Base-by-base conservation (phyloP, 2,888 invertebrate genomes). In the Adelphocoris suturalis region DNA sequence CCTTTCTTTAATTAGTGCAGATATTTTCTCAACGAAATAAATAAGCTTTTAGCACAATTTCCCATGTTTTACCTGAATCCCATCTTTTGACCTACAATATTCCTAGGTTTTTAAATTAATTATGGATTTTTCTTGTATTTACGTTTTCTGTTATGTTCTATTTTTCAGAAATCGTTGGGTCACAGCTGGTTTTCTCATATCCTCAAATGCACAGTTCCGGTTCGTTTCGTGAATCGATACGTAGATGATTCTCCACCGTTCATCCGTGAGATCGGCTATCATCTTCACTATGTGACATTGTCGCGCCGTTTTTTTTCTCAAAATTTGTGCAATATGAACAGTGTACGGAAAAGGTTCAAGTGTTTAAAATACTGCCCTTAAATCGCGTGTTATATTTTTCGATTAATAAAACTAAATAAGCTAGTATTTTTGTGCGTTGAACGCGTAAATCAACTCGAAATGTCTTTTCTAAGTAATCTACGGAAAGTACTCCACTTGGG, bases 401-500 rank as follows among this genome's bases (percentile, higher is more conserved):
- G 52, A 52, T 52, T 52, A 52, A 37, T 37, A 37, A 37, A 2
- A 7, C 37, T 37, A 37, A 37, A 37, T 37, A 37, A 37, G 7
- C 37, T 37, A 37, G 37, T 37, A 37, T 37, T 37, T 37, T 23
- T 9, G n/a, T 76, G 37, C 23, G 0, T 80, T 16, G 48, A 48
- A 37, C 23, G 23, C 12, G 13, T 52, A 5, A 16, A 23, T 23
- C 27, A 0, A 7, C 27, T 27, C 75, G 80, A 91, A 93, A 97
- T 98, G 98, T 98, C 98, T 93, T 97, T 98, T 94, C 96, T 98
- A 93, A 97, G 97, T 93, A 97, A 97, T 94, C 95, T 98, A 92
- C 98, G 97, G 94, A 98, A 98, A 95, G 97, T 97, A 93, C 96
- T 98, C 94, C 97, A 97, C 95, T 95, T 98, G 87, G 98, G 97